Conservation (phyloP, 2,797 vertebrate species). For the Lophius americanus region DNA sequence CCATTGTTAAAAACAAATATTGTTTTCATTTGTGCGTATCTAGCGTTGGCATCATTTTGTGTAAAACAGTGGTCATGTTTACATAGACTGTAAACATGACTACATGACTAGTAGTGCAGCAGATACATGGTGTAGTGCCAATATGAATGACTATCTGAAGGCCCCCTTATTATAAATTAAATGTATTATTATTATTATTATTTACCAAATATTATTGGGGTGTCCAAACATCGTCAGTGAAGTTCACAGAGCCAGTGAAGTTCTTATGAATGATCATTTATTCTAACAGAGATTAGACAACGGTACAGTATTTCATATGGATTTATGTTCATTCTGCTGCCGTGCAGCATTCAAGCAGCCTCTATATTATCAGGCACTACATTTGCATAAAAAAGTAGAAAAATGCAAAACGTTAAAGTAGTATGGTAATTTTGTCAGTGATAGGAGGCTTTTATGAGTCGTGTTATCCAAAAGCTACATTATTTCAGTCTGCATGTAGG, state of each 20-base stretch:
- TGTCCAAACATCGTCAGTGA: no score
- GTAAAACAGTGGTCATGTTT: slow-evolving; percentile 24
- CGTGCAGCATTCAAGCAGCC: slow-evolving; percentile 36
- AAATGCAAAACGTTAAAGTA: slow-evolving; percentile 55
- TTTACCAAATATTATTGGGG: no score
- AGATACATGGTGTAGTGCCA: background rate
- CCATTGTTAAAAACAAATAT: slow-evolving; percentile 36
- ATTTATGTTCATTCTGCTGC: slow-evolving; percentile 16
- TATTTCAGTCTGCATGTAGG: slow-evolving; percentile 13
- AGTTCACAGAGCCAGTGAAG: slow-evolving; percentile 13
- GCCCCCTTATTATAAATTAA: no score
- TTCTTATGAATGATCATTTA: slow-evolving; percentile 33
- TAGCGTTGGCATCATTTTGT: slow-evolving; percentile 9
- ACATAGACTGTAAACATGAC: background rate
- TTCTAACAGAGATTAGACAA: slow-evolving; percentile 19
- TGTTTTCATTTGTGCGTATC: background rate
- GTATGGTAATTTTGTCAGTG: slow-evolving; percentile 22
- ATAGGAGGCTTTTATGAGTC: slow-evolving; percentile 29
- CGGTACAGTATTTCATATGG: slow-evolving; percentile 6
- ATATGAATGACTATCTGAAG: no score
- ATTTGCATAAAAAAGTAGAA: slow-evolving; percentile 60
- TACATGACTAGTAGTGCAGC: slow-evolving; percentile 14
- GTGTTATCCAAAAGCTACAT: slow-evolving; percentile 18
- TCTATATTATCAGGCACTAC: slow-evolving; percentile 19
- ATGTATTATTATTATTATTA: no score